Percentiles rank a stretch among this genome's conserved stretches.
Evolutionary conservation across 1,140 invertebrate genomes (phyloP).

Genomic region (Apolygus lucorum): DNA sequence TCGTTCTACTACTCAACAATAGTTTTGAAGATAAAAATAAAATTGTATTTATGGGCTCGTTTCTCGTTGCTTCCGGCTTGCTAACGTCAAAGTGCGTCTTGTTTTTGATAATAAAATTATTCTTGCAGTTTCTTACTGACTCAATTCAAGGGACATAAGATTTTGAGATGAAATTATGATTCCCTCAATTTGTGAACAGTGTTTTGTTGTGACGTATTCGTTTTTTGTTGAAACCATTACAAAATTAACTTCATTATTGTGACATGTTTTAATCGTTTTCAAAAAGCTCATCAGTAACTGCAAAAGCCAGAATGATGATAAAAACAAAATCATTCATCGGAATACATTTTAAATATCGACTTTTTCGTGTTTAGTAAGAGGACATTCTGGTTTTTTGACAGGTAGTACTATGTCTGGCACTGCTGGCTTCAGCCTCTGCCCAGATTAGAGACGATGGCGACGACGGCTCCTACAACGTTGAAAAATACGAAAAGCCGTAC

Average conservation of each 20-base stretch:
- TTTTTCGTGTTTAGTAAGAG: neutral
- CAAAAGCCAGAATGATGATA: neutral
- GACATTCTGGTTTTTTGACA: neutral
- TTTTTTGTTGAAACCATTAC: neutral
- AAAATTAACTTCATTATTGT: neutral
- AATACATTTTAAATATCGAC: neutral
- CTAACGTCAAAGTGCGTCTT: neutral
- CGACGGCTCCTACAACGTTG: conserved; percentile 23
- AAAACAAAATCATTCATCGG: neutral
- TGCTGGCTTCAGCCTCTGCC: neutral
- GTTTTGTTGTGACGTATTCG: neutral
- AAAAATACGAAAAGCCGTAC: conserved; percentile 24
- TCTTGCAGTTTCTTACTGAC: neutral
- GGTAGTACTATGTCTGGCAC: conserved; percentile 1
- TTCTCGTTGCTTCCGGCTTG: neutral
- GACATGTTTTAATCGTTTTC: neutral
- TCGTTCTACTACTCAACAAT: too few species aligned
- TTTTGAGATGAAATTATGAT: neutral
- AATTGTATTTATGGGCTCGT: neutral
- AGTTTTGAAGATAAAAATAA: too few species aligned
- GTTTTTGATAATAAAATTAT: neutral
- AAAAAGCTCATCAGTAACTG: too few species aligned
- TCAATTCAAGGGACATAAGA: neutral
- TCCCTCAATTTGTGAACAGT: neutral
- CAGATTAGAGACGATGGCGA: conserved; percentile 7